phyloP scores from a whole-genome alignment of 1,140 invertebrate species.

The Drosophila takahashii region DNA sequence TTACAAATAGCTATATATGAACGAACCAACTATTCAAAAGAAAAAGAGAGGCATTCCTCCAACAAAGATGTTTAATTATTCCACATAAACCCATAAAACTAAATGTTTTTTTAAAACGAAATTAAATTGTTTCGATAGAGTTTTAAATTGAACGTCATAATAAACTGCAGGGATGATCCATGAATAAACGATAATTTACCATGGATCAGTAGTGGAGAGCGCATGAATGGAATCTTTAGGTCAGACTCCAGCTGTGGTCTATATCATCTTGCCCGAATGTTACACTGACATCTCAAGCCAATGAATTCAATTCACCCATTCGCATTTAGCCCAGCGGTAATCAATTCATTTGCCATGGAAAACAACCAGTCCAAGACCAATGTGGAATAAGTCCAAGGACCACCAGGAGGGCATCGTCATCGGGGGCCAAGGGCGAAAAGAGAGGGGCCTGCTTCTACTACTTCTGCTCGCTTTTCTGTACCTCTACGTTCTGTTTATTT shows the following conservation, averaged over 20 bases:
- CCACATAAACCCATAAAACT: neutral
- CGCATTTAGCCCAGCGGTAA: constrained; percentile 3
- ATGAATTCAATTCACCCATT: constrained; percentile 31
- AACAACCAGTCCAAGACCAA: constrained; percentile 24
- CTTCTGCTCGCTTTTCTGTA: neutral
- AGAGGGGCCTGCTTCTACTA: constrained; percentile 15
- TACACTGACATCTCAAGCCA: constrained; percentile 11
- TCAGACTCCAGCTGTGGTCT: constrained; percentile 19
- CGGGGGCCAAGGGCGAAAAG: constrained; percentile 1
- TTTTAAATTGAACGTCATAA: constrained; percentile 7
- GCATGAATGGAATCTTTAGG: constrained; percentile 16
- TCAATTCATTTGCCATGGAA: constrained; percentile 35
- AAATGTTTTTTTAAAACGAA: neutral
- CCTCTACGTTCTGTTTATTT: constrained; percentile 67
- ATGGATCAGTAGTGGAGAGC: neutral
- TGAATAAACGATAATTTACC: constrained; percentile 20
- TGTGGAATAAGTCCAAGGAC: constrained; percentile 37
- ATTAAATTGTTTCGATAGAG: neutral
- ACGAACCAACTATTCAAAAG: neutral
- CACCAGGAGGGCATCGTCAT: constrained; percentile 57
- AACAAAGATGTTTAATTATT: neutral
- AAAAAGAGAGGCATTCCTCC: neutral
- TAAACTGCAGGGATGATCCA: neutral
- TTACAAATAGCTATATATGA: neutral
- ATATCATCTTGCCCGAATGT: constrained; percentile 5